Percentiles rank a stretch among this genome's conserved stretches.
These are phyloP conservation scores for Eurytoma adleriae DNA, from an alignment of 2,888 invertebrate genomes.

Conservation along the genomic window DNA sequence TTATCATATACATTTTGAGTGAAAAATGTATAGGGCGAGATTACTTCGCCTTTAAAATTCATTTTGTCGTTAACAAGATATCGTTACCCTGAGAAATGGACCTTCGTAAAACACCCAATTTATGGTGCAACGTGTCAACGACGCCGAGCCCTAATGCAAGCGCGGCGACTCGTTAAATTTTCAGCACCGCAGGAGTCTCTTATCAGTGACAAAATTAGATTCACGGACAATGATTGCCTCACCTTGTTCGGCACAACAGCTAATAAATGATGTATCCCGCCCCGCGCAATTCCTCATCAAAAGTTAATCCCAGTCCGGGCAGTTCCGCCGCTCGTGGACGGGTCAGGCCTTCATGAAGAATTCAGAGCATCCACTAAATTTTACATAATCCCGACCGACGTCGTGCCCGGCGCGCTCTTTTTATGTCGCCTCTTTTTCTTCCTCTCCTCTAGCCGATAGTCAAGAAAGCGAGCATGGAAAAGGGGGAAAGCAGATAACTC, in stretches of 20 bases:
- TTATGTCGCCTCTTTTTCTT: not conserved
- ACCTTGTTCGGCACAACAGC: not conserved
- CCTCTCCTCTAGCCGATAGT: not conserved
- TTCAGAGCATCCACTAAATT: conserved; percentile 35
- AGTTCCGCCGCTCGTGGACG: not conserved
- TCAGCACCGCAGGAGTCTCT: too few species aligned
- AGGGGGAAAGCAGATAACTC: conserved; percentile 21
- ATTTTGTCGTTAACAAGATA: not conserved
- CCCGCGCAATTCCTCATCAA: not conserved
- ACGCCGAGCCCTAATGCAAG: too few species aligned
- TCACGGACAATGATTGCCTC: conserved; percentile 4
- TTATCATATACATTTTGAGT: not conserved
- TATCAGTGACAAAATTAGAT: conserved; percentile 5
- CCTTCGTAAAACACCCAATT: not conserved
- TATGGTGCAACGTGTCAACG: too few species aligned
- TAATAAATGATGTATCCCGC: not conserved
- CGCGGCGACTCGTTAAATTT: too few species aligned
- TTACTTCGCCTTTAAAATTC: too few species aligned
- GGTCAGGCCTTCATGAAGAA: conserved; percentile 9
- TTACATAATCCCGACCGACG: conserved; percentile 15
- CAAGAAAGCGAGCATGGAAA: conserved; percentile 7
- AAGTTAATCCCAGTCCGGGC: conserved; percentile 11
- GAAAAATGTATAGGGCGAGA: too few species aligned
- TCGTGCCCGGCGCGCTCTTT: not conserved
- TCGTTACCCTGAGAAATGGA: not conserved